Conservation (phyloP, 2,888 invertebrate species). For the Pterostichus madidus region DNA sequence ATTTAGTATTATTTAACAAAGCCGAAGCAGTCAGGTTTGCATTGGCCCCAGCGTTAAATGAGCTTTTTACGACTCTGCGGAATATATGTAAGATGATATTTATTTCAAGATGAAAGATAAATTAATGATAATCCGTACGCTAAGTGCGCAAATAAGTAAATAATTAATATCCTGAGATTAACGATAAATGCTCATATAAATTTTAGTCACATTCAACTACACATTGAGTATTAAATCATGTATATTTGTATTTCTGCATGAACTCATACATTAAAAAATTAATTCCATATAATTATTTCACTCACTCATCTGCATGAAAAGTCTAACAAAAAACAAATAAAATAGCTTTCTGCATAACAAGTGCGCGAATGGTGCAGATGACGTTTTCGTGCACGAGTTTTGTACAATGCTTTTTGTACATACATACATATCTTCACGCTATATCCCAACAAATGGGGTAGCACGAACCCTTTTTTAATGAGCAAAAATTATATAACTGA, state of each 20-base stretch:
- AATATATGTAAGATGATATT: too few relatives aligned
- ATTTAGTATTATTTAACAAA: too few relatives aligned
- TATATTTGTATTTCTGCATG: slow-evolving; percentile 2
- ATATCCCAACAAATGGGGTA: too few relatives aligned
- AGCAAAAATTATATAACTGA: too few relatives aligned
- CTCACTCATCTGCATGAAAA: neutral
- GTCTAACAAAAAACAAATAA: neutral
- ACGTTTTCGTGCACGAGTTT: too few relatives aligned
- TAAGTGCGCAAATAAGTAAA: slow-evolving; percentile 33
- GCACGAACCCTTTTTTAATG: too few relatives aligned
- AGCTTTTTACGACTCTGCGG: too few relatives aligned
- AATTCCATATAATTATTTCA: slow-evolving; percentile 10
- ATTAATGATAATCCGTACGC: neutral
- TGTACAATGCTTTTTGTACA: too few relatives aligned
- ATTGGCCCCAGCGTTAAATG: too few relatives aligned
- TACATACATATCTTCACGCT: slow-evolving; percentile 5
- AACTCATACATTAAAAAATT: slow-evolving; percentile 29
- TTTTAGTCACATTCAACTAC: slow-evolving; percentile 15
- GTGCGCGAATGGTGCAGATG: too few relatives aligned
- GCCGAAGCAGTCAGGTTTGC: too few relatives aligned
- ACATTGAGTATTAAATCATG: slow-evolving; percentile 25
- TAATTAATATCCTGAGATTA: slow-evolving; percentile 29
- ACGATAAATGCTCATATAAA: slow-evolving; percentile 24
- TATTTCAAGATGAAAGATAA: neutral
- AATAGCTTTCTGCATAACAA: too few relatives aligned